Evolutionary conservation across 2,113 vertebrate species (phyloP).

Genomic region (Muntiacus muntjak): DNA sequence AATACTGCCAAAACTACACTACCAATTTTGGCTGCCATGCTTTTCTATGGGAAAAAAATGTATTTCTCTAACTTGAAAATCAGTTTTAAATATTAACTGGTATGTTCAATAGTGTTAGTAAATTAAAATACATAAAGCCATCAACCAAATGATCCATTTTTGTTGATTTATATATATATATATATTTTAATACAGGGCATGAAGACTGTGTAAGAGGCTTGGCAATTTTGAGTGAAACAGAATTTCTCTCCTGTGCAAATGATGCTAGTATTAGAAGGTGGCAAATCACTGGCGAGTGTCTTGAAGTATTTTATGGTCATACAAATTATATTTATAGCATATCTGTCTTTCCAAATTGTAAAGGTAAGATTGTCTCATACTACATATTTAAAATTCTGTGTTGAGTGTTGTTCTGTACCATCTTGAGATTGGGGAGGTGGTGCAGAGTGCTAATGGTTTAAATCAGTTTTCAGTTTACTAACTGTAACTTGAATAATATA

Average conservation of each 20-base stretch:
- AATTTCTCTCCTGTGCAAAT: conserved; percentile 99
- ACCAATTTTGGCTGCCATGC: neutral
- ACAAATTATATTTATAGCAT: conserved; percentile 98
- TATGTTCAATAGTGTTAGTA: neutral
- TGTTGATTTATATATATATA: neutral
- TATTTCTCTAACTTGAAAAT: conserved; percentile 41
- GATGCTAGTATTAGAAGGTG: conserved; percentile 94
- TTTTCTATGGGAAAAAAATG: neutral
- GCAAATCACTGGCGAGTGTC: conserved; percentile 93
- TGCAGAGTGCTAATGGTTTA: neutral
- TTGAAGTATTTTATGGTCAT: conserved; percentile 93
- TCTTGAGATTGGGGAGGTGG: neutral
- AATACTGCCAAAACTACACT: neutral
- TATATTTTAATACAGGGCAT: conserved; percentile 84
- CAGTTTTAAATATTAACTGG: neutral
- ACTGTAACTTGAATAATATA: neutral
- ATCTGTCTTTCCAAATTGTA: conserved; percentile 89
- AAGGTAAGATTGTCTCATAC: conserved; percentile 82
- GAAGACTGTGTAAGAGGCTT: conserved; percentile 97
- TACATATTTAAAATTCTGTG: conserved; percentile 13
- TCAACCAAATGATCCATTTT: neutral
- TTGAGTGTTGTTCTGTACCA: neutral
- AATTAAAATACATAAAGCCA: neutral
- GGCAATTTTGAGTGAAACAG: conserved; percentile 89
- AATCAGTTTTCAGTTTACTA: neutral